These are phyloP conservation scores for Sminthopsis crassicaudata DNA, from an alignment of 2,113 vertebrate genomes.

Conservation along the genomic window DNA sequence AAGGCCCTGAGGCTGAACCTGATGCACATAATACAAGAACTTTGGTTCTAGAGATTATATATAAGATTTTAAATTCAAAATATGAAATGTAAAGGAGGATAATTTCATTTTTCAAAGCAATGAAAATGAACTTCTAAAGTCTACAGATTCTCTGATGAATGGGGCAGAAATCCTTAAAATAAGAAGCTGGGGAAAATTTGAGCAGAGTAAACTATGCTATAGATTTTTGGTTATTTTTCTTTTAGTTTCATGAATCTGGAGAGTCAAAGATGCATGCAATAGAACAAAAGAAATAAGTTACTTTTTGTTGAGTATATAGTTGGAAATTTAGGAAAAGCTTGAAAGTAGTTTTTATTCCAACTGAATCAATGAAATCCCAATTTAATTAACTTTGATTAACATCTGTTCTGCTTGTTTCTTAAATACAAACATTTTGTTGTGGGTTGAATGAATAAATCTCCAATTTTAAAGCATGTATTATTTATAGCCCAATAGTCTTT, in stretches of 20 bases:
- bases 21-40: not conserved
- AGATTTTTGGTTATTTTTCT: not conserved
- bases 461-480: not conserved
- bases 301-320: not conserved
- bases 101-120: not conserved
- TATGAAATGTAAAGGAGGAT: not conserved
- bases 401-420: not conserved
- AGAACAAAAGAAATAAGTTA: not conserved
- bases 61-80: not conserved
- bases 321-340: not conserved
- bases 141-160: not conserved
- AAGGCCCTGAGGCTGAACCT: not conserved
- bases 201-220: not conserved
- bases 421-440: not conserved
- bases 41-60: not conserved
- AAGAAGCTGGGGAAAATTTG: not conserved
- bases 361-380: not conserved
- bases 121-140: not conserved
- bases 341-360: not conserved
- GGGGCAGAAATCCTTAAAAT: not conserved
- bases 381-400: not conserved
- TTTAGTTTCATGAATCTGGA: not conserved
- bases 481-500: not conserved
- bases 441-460: not conserved
- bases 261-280: not conserved